These are phyloP conservation scores for Sminthurides aquaticus DNA, from an alignment of 2,888 invertebrate genomes.

Conservation along the genomic window DNA sequence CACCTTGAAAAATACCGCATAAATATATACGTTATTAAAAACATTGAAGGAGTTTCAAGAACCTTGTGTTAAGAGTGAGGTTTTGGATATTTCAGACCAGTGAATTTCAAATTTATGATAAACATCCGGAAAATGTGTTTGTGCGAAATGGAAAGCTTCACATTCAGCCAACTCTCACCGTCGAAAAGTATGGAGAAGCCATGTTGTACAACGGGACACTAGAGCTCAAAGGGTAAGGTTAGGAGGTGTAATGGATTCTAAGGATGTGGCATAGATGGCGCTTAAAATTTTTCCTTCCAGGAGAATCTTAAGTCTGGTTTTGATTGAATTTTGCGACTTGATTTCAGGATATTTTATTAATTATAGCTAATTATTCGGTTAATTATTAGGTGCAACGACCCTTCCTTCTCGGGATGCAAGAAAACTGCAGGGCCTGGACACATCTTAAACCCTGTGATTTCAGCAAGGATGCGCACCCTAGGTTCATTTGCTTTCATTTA, in stretches of 20 bases:
- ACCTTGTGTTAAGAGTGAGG: no score
- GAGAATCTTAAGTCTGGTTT: no score
- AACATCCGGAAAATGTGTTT: constrained; percentile 57
- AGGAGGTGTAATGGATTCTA: no score
- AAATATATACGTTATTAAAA: no score
- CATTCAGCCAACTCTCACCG: constrained; percentile 46
- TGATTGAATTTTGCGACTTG: neutral
- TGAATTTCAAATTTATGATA: constrained; percentile 64
- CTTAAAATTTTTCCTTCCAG: neutral
- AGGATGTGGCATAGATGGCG: no score
- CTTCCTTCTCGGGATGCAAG: constrained; percentile 51
- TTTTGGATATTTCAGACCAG: constrained; percentile 60
- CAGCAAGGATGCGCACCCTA: constrained; percentile 58
- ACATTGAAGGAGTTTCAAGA: neutral
- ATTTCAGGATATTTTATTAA: neutral
- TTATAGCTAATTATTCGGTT: neutral
- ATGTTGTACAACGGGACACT: constrained; percentile 44
- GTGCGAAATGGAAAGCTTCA: constrained; percentile 47
- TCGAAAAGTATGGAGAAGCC: constrained; percentile 45
- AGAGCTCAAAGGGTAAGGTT: constrained; percentile 29
- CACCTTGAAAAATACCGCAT: no score
- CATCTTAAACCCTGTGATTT: constrained; percentile 59
- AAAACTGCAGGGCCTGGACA: constrained; percentile 52
- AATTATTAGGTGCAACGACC: constrained; percentile 10
- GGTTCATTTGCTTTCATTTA: constrained; percentile 60